Evolutionary conservation across 23 tunicate species (phyloP), one percentile per base, ranked within the genome.

Genomic region (Oikopleura albicans): DNA sequence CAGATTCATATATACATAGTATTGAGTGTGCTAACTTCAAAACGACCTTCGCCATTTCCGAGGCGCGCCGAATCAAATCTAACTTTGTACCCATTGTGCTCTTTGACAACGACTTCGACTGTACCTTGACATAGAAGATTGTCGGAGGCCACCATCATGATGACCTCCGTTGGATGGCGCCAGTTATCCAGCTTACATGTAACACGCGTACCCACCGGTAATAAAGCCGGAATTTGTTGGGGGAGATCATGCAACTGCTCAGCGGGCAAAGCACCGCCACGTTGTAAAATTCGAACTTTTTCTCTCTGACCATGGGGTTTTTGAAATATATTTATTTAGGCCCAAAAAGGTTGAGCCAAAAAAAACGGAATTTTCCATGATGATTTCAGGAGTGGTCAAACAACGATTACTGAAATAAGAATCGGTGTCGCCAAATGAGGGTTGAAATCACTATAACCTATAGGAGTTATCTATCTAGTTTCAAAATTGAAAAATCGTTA

Each of bases 41-140:
- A 71, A 49, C 12, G 63, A 8, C 16, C 63, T 49, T 49, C 63
- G 12, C 63, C 63, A 49, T 49, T 49, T 22, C 63, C 63, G 12
- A 49, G 22, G 16, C 63, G 12, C 12, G 63, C 63, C 63, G 63
- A 49, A 22, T 49, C 63, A 49, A 49, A 49, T 49, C 63, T 49
- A 12, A 49, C 63, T 49, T 22, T 49, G 22, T 49, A 49, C 22
- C 63, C 63, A 49, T 49, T 49, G 22, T 49, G 63, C 63, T 49
- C 63, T 49, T 71, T 71, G 79, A 71, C 79, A 71, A 71, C 79
- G 79, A 71, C 79, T 71, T 71, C 79, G 36, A 71, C 79, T 37
- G 79, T 71, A 22, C 79, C 79, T 2, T 16, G 27, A 16, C 34
- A 16, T 71, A 71, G 35, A 16, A 71, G 37, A 31, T 71, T 29